phyloP scores from a whole-genome alignment of 1,140 invertebrate genomes.

The Trichogramma pretiosum region DNA sequence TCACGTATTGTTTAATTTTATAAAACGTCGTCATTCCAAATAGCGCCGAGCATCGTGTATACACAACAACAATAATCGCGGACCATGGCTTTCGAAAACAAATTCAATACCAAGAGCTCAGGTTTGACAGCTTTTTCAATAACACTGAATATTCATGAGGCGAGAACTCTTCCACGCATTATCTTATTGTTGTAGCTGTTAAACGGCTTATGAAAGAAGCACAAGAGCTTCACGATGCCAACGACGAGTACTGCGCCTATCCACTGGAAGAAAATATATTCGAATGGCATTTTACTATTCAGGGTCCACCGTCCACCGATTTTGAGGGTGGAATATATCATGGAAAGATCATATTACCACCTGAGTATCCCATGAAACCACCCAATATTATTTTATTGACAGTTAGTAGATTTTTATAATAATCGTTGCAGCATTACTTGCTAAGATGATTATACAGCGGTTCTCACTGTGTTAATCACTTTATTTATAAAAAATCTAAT shows the following conservation, averaged over 20 bases:
- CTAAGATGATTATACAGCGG: too few species aligned
- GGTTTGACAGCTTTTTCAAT: constrained; percentile 24
- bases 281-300: constrained; percentile 96
- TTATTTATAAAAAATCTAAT: constrained; percentile 11
- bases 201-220: constrained; percentile 92
- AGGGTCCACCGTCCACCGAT: constrained; percentile 77
- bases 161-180: not conserved
- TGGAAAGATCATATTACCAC: constrained; percentile 79
- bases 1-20: too few species aligned
- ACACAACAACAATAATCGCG: too few species aligned
- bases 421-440: too few species aligned
- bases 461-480: too few species aligned
- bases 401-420: constrained; percentile 47
- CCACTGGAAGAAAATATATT: constrained; percentile 94
- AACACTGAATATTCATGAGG: not conserved
- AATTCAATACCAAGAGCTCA: constrained; percentile 38
- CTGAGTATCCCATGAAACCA: constrained; percentile 97
- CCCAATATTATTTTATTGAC: constrained; percentile 91
- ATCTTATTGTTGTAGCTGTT: constrained; percentile 57
- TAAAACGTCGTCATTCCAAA: too few species aligned
- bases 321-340: constrained; percentile 88
- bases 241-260: constrained; percentile 83
- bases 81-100: constrained; percentile 40
- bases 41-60: too few species aligned
- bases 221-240: constrained; percentile 72